Conservation (phyloP, 2,113 vertebrate genomes). For the Onychostoma macrolepis region DNA sequence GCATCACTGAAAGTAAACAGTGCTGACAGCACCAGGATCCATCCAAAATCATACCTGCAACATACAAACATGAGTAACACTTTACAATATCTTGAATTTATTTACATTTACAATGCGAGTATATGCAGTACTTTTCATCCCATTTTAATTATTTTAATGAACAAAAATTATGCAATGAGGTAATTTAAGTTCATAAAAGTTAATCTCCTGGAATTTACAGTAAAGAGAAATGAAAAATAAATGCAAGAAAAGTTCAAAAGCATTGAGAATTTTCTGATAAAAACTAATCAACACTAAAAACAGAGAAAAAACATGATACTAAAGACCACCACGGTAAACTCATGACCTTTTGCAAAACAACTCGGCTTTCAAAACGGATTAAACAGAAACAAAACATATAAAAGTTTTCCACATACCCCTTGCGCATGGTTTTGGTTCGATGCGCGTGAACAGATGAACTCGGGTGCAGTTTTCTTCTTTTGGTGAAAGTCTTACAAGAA, state of each 20-base stretch:
- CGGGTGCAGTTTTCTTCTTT: constrained; percentile 1
- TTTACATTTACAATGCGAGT: not conserved
- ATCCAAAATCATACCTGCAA: not conserved
- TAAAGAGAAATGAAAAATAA: not conserved
- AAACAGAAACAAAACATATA: not conserved
- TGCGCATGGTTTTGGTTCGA: not conserved
- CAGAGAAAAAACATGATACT: not conserved
- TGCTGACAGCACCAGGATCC: constrained; percentile 32
- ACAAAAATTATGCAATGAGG: not conserved
- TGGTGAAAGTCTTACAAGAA: not conserved
- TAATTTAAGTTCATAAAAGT: not conserved
- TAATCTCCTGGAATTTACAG: too few species aligned
- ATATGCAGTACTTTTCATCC: not conserved
- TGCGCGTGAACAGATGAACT: not conserved
- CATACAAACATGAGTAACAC: not conserved
- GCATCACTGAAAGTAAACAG: constrained; percentile 33
- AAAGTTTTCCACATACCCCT: not conserved
- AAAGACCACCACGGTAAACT: not conserved
- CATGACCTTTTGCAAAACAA: not conserved
- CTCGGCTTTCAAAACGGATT: not conserved
- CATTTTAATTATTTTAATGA: not conserved
- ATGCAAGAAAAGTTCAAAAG: not conserved
- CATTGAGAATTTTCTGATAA: not conserved
- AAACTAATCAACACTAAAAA: not conserved
- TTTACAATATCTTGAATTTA: not conserved